Conservation (phyloP, 2,113 vertebrate genomes). For the Calidris pygmaea region DNA sequence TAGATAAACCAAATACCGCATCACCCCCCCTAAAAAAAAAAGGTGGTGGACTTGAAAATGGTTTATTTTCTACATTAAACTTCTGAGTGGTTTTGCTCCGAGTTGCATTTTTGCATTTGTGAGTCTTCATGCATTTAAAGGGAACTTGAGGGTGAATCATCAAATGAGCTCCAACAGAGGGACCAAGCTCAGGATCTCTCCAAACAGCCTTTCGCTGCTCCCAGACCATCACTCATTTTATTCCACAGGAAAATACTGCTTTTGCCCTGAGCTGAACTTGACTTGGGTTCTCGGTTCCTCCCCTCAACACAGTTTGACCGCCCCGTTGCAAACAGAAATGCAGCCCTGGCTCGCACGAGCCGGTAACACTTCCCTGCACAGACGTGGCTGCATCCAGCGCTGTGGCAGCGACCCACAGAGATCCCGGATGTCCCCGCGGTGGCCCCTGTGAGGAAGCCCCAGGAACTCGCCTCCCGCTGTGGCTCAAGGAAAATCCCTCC, state of each 20-base stretch:
- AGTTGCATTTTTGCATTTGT: not conserved
- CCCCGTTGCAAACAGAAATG: fast-evolving
- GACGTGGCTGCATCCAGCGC: fast-evolving
- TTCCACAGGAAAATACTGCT: not conserved
- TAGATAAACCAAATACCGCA: not conserved
- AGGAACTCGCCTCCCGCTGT: not conserved
- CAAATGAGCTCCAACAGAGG: not conserved
- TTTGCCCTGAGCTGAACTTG: not conserved
- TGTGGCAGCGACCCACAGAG: fast-evolving
- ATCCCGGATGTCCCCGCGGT: fast-evolving
- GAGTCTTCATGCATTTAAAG: not conserved
- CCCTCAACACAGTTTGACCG: fast-evolving
- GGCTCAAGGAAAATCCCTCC: not conserved
- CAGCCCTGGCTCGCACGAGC: not conserved
- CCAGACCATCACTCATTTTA: not conserved
- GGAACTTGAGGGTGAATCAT: not conserved
- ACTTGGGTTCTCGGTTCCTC: not conserved
- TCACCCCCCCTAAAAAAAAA: not conserved
- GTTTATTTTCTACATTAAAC: not conserved
- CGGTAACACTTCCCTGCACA: not conserved
- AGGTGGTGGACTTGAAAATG: not conserved
- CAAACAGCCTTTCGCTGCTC: not conserved
- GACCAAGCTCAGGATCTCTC: not conserved
- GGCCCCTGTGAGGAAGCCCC: not conserved
- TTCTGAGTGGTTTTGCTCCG: fast-evolving